Conservation (phyloP, 2,888 invertebrate species). For the Chironomus riparius region DNA sequence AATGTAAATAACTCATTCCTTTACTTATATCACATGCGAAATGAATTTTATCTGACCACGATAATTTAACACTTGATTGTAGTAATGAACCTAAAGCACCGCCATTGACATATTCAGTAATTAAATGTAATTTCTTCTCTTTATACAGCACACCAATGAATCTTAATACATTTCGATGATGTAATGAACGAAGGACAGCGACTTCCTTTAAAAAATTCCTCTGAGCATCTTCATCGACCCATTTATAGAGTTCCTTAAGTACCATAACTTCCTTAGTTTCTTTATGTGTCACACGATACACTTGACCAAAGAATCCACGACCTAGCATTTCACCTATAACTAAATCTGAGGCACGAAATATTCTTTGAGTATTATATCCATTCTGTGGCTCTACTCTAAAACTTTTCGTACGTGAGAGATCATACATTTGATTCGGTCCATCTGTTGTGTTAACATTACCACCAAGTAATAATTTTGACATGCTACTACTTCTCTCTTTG, state of each 20-base stretch:
- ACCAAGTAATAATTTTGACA: slow-evolving; percentile 60
- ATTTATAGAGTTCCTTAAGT: slow-evolving; percentile 79
- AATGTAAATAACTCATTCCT: slow-evolving; percentile 90
- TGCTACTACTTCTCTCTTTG: slow-evolving; percentile 76
- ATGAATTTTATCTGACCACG: slow-evolving; percentile 72
- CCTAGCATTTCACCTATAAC: slow-evolving; percentile 82
- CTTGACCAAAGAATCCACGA: slow-evolving; percentile 91
- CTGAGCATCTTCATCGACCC: slow-evolving; percentile 87
- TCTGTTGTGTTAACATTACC: slow-evolving; percentile 41
- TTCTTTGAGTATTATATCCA: slow-evolving; percentile 45
- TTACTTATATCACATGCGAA: slow-evolving; percentile 87
- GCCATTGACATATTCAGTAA: slow-evolving; percentile 87
- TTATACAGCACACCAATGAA: slow-evolving; percentile 91
- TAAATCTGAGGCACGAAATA: slow-evolving; percentile 86
- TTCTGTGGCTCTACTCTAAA: slow-evolving; percentile 51
- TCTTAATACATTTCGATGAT: slow-evolving; percentile 81
- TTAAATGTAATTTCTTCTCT: slow-evolving; percentile 80
- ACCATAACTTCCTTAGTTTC: slow-evolving; percentile 92
- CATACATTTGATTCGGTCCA: slow-evolving; percentile 46
- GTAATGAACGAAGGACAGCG: slow-evolving; percentile 78
- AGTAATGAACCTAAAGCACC: slow-evolving; percentile 81
- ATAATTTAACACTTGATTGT: slow-evolving; percentile 60
- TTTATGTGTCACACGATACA: slow-evolving; percentile 82
- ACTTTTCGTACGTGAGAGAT: slow-evolving; percentile 77
- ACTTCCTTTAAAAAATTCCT: slow-evolving; percentile 92